Base-by-base conservation (phyloP, 2,888 invertebrate species). In the Orchestes rusci region DNA sequence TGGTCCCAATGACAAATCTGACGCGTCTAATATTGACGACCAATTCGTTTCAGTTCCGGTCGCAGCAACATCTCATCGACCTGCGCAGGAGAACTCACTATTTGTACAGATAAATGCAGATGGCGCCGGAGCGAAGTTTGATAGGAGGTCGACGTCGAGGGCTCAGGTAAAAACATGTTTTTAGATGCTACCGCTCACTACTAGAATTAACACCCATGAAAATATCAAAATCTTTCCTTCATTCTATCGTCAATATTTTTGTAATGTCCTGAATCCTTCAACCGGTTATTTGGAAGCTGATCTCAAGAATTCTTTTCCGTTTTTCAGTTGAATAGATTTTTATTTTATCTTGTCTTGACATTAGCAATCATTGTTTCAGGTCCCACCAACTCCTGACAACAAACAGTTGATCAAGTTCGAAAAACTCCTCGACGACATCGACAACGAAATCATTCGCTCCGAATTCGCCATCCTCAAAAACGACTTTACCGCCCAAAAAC, bases 21-120 rank as follows among this genome's bases (percentile, higher is more conserved):
- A 50, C 48, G 45, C 50, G 45, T 52, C 59, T 45, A 53, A 60
- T 62, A 61, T 60, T 65, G 64, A 66, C 57, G 53, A 50, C 55
- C 54, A 53, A 60, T 61, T 58, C 55, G 56, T 68, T 68, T 65
- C 62, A 67, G 68, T 62, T 64, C 53, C 59, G 59, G 51, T 63
- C 62, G 33, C 65, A 64, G 47, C 64, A 62, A 43, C 65, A 63
- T 50, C 59, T 64, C 47, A 61, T 61, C 59, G 65, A 58, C 47
- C 58, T 61, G 43, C 61, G 60, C 42, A 61, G 60, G 54, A 50
- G 59, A 51, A 58, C 59, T 15, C 60, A 59, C 45, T 56, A 55
- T 52, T 54, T 57, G 51, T 57, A 57, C 58, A 48, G 52, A 40
- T 59, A 58, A 42, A 17, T 3, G n/a, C 7, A 7, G 5, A 7